These are phyloP conservation scores for Drymonia ruficornis DNA, from an alignment of 2,888 invertebrate genomes.

Conservation along the genomic window DNA sequence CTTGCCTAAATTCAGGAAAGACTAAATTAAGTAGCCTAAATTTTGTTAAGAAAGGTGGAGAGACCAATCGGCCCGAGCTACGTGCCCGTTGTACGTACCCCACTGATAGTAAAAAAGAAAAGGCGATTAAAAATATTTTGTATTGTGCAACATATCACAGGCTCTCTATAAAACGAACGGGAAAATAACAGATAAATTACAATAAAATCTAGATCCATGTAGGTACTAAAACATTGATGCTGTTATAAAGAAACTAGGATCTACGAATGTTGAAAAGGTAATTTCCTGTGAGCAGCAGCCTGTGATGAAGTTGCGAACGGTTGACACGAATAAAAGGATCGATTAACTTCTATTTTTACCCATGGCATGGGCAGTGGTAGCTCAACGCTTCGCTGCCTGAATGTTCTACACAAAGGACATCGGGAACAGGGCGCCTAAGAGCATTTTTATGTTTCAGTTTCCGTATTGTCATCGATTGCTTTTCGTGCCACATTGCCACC, in stretches of 20 bases:
- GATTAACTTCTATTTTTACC: constrained; percentile 83
- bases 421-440: constrained; percentile 46
- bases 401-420: constrained; percentile 57
- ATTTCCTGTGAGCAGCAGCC: constrained; percentile 33
- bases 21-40: no score
- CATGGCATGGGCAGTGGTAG: constrained; percentile 55
- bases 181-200: constrained; percentile 25
- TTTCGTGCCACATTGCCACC: neutral
- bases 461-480: constrained; percentile 33
- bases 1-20: no score
- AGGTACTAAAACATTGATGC: no score
- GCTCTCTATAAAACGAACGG: no score
- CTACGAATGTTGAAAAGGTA: constrained; percentile 35
- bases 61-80: no score
- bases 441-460: constrained; percentile 52
- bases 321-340: constrained; percentile 72
- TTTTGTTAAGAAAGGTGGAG: no score
- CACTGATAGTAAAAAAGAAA: no score
- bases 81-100: no score
- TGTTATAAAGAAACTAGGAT: no score
- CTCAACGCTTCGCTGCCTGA: constrained; percentile 53
- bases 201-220: no score
- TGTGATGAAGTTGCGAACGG: constrained; percentile 56
- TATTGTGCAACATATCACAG: no score
- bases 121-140: no score